These are phyloP conservation scores for Propithecus perrieri DNA, from an alignment of 2,797 vertebrate genomes.

Conservation along the genomic window DNA sequence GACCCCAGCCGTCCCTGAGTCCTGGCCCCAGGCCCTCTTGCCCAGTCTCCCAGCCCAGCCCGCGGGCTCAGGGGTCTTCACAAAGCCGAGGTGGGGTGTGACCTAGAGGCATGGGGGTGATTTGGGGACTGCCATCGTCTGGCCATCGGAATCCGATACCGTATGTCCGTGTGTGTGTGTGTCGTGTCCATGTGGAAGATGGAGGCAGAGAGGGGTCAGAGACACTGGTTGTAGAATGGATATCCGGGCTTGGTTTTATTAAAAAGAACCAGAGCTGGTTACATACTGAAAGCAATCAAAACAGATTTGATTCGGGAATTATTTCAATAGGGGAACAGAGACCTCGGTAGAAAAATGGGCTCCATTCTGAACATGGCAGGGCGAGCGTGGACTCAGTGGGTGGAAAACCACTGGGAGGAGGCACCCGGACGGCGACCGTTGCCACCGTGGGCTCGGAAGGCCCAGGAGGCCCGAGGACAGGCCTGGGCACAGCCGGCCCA, in stretches of 20 bases:
- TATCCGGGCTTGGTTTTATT: not conserved
- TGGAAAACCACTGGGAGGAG: no score
- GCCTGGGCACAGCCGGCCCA: rapidly evolving
- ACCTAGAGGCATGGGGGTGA: rapidly evolving
- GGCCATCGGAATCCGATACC: rapidly evolving
- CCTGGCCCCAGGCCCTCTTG: rapidly evolving
- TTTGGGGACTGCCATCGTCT: rapidly evolving
- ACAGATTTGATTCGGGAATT: not conserved
- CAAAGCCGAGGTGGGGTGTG: rapidly evolving
- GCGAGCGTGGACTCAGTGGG: no score
- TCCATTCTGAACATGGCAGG: not conserved
- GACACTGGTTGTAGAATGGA: not conserved
- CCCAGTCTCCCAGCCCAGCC: not conserved
- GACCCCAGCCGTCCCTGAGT: not conserved
- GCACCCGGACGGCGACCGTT: no score
- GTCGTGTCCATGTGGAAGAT: not conserved
- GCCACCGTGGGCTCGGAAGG: no score
- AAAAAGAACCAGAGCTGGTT: not conserved
- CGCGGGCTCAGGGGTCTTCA: rapidly evolving
- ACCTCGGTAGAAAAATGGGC: rapidly evolving
- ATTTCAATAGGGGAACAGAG: not conserved
- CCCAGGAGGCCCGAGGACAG: not conserved
- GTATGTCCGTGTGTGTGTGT: no score
- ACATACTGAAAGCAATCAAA: not conserved
- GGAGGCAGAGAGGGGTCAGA: not conserved